Base-by-base conservation (phyloP, 2,113 vertebrate genomes). In the Mastomys natalensis region DNA sequence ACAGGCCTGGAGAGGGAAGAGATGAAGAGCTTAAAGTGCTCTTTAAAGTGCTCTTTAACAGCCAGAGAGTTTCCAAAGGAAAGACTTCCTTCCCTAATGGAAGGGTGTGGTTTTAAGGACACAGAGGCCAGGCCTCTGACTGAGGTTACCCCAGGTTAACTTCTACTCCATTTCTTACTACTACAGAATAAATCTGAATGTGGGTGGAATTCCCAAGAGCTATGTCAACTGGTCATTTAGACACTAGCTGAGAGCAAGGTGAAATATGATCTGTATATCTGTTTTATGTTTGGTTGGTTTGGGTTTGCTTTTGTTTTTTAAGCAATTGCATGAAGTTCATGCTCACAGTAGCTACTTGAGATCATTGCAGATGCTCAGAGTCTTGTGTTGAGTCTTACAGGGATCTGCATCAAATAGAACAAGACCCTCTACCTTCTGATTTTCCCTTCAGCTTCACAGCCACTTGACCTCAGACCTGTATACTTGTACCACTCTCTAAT, bases 211-310 rank as follows among this genome's bases (percentile, higher is more conserved):
- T 93, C 68, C 90, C 86, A 53, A 73, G 64, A 88, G 48, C 11
- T 74, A 40, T 73, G 37, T 73, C 82, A 86, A 94, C 37, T 95
- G 76, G 22, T 90, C 16, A 92, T 40, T 93, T 48, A 90, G 53
- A 51, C 78, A 91, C 74, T 89, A 92, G 29, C 72, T 85, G 48
- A 9, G 43, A 95, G 22, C 58, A 34, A 70, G 77, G 26, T 89
- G 90, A 96, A 94, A 91, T 45, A 68, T 26, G 31, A 93, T 29
- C 62, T 77, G 68, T 31, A 34, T 6, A 62, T 73, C 15, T 89
- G 53, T 16, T 60, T 40, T 55, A 31, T 55, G 43, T 29, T 80
- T 72, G 15, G 31, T 68, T 68, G 66, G 34, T 15, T 68, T 68
- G 34, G 31, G 66, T 37, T 68, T 68, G 66, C 16, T 37, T 80